Percentiles rank a stretch among this genome's conserved stretches.
phyloP scores from a whole-genome alignment of 2,888 invertebrate genomes.

The Thymelicus sylvestris region DNA sequence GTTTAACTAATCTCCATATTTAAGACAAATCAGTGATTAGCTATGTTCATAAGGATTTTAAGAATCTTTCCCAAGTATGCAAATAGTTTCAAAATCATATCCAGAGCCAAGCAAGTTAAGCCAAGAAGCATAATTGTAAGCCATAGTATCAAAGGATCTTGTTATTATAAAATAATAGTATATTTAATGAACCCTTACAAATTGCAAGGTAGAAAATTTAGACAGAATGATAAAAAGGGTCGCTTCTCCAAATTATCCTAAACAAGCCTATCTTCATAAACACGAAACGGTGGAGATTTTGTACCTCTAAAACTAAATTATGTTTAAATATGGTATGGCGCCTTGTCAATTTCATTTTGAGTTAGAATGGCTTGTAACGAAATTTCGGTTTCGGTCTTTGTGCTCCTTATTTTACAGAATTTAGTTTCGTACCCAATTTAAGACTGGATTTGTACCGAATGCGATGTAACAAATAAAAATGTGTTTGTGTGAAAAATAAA shows the following conservation, averaged over 20 bases:
- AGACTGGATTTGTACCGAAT: no score
- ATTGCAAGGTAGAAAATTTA: constrained; percentile 17
- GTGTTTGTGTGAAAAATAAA: no score
- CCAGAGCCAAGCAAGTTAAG: no score
- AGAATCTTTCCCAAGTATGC: no score
- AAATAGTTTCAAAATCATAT: no score
- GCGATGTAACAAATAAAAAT: no score
- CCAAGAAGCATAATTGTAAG: no score
- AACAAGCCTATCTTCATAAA: constrained; percentile 30
- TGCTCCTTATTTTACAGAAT: background rate
- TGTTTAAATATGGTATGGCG: constrained; percentile 23
- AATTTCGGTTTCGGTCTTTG: constrained; percentile 18
- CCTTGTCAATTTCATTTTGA: constrained; percentile 21
- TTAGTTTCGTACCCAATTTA: background rate
- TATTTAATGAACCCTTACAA: background rate
- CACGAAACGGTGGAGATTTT: constrained; percentile 13
- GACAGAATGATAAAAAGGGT: constrained; percentile 15
- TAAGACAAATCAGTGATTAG: no score
- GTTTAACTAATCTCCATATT: no score
- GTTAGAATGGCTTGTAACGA: constrained; percentile 15
- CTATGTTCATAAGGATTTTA: no score
- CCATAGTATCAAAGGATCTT: no score
- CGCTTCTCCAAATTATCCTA: constrained; percentile 25
- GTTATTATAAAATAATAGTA: no score
- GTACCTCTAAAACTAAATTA: constrained; percentile 21